phyloP scores from a whole-genome alignment of 1,140 invertebrate species.

The Drosophila aff. region DNA sequence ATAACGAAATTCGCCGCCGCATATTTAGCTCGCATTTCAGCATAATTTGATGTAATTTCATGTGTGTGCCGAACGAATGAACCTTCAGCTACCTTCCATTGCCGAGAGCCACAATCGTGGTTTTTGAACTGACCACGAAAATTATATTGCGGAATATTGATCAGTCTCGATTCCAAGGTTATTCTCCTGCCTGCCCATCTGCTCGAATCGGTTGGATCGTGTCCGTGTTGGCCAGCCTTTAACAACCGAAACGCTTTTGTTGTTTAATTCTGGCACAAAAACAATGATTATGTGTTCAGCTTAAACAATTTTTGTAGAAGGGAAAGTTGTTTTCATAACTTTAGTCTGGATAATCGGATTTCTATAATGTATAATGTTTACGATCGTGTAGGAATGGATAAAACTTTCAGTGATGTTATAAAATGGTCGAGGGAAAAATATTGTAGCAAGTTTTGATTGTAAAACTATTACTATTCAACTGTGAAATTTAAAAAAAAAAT shows the following conservation, averaged over 20 bases:
- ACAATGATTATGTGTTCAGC: conserved; percentile 2
- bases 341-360: neutral
- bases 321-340: neutral
- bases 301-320: neutral
- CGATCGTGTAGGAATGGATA: neutral
- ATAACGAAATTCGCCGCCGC: conserved; percentile 42
- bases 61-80: neutral
- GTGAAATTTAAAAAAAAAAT: too few species aligned
- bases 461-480: too few species aligned
- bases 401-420: neutral
- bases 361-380: neutral
- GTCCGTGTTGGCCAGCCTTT: neutral
- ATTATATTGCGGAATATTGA: conserved; percentile 74
- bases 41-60: conserved; percentile 81
- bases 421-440: too few species aligned
- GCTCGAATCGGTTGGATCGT: conserved; percentile 5
- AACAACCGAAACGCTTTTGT: conserved; percentile 5
- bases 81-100: conserved; percentile 15
- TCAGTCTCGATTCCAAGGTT: conserved; percentile 74
- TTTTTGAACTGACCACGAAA: conserved; percentile 68
- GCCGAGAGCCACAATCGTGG: conserved; percentile 62
- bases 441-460: too few species aligned
- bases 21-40: conserved; percentile 79
- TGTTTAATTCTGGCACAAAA: conserved; percentile 12
- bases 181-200: conserved; percentile 28